Conservation (phyloP, 2,888 invertebrate genomes). For the Cordylochernes scorpioides region DNA sequence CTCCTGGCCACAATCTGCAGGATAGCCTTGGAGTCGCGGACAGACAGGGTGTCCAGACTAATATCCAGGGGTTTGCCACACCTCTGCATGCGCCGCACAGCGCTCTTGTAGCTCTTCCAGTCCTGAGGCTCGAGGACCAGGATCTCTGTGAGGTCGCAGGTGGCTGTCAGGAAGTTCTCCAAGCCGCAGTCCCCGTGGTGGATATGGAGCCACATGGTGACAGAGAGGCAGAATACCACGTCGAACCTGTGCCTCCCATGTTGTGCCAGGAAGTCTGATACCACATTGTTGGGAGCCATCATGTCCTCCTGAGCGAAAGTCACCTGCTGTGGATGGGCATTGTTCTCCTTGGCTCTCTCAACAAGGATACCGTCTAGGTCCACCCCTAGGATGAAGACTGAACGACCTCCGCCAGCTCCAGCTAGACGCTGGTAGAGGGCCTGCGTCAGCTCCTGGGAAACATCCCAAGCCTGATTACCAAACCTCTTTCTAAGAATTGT, state of each 20-base stretch:
- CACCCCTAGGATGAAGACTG: slow-evolving; percentile 33
- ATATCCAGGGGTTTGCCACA: too few species aligned
- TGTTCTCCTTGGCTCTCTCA: slow-evolving; percentile 33
- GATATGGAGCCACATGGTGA: slow-evolving; percentile 70
- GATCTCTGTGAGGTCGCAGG: slow-evolving; percentile 29
- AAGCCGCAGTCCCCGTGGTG: slow-evolving; percentile 50
- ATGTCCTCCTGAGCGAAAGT: slow-evolving; percentile 34
- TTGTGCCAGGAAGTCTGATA: background rate
- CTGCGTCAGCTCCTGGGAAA: too few species aligned
- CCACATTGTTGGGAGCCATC: slow-evolving; percentile 18
- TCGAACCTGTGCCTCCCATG: slow-evolving; percentile 1
- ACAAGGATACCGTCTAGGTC: slow-evolving; percentile 49
- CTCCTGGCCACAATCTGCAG: too few species aligned
- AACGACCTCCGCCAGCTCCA: too few species aligned
- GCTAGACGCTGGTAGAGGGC: too few species aligned
- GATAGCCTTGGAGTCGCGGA: too few species aligned
- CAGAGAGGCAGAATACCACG: slow-evolving; percentile 42
- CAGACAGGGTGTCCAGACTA: too few species aligned
- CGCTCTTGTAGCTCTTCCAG: slow-evolving; percentile 54
- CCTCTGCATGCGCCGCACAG: slow-evolving; percentile 39
- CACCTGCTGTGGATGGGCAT: slow-evolving; percentile 24
- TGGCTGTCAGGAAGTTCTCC: slow-evolving; percentile 31
- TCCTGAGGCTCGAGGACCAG: slow-evolving; percentile 53
- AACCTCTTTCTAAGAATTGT: too few species aligned
- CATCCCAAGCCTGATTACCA: too few species aligned